phyloP scores from a whole-genome alignment of 2,113 vertebrate species.

The Neolamprologus variostigma region DNA sequence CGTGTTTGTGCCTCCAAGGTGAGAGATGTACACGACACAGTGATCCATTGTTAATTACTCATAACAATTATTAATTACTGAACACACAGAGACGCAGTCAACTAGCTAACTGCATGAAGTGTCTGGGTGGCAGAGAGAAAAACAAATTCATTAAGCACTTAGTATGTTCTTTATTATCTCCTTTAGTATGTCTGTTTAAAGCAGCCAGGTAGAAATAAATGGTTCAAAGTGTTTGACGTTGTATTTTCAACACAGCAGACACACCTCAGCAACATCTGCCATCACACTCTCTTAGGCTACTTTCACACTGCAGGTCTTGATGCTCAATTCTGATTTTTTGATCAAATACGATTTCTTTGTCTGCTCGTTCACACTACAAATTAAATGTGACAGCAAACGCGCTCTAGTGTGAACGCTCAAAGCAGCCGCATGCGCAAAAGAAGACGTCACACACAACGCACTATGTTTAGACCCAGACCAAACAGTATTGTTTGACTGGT shows the following conservation, averaged over 20 bases:
- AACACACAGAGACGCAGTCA: background rate
- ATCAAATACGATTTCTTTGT: fast-evolving
- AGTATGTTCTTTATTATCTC: background rate
- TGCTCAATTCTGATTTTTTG: fast-evolving
- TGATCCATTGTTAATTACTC: background rate
- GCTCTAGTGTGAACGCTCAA: fast-evolving
- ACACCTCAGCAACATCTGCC: background rate
- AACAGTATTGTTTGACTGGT: fast-evolving
- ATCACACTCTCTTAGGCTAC: background rate
- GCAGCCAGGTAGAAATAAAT: background rate
- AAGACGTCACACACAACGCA: fast-evolving
- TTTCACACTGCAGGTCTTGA: background rate
- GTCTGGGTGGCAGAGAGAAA: background rate
- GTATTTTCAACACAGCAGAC: background rate
- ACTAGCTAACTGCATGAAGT: background rate
- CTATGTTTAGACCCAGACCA: fast-evolving
- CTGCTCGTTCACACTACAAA: fast-evolving
- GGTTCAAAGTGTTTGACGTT: background rate
- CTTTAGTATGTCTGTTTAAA: background rate
- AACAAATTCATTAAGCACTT: background rate
- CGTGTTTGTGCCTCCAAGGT: background rate
- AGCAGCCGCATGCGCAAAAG: background rate
- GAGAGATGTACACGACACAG: background rate
- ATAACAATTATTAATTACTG: background rate
- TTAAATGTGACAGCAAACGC: fast-evolving